Percentiles rank a stretch among this genome's conserved stretches.
phyloP scores from a whole-genome alignment of 2,888 invertebrate species.

The Pogonocherus hispidulus region DNA sequence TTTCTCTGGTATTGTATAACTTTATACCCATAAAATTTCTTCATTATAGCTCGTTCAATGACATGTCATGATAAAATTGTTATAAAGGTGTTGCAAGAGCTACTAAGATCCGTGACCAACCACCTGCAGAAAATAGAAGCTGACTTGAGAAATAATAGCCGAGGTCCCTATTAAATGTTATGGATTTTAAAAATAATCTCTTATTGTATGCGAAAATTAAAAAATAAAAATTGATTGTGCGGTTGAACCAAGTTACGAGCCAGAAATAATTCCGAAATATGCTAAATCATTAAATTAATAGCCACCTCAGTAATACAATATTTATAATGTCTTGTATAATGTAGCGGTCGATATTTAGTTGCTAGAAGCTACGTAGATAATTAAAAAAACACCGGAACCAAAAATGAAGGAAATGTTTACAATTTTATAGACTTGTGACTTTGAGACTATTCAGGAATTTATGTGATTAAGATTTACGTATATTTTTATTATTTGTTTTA shows the following conservation, averaged over 20 bases:
- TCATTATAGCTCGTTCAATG: constrained; percentile 2
- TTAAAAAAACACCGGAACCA: too few relatives aligned
- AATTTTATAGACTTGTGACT: too few relatives aligned
- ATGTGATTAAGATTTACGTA: too few relatives aligned
- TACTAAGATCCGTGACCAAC: background rate
- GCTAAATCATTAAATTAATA: background rate
- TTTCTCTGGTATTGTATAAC: background rate
- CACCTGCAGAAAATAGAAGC: background rate
- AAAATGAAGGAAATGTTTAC: too few relatives aligned
- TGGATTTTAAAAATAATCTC: constrained; percentile 1
- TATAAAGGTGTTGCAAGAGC: background rate
- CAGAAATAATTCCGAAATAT: background rate
- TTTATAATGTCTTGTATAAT: too few relatives aligned
- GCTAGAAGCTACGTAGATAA: too few relatives aligned
- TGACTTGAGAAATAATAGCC: background rate
- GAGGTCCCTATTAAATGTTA: background rate
- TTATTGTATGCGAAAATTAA: background rate
- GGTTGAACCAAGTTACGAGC: background rate
- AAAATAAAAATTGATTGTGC: background rate
- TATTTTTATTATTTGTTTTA: too few relatives aligned
- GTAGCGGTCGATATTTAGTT: too few relatives aligned
- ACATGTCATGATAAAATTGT: constrained; percentile 2
- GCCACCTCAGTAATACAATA: too few relatives aligned
- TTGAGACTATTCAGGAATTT: too few relatives aligned
- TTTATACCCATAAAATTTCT: constrained; percentile 6